phyloP scores from a whole-genome alignment of 2,888 invertebrate species.

The Ophion costatus region DNA sequence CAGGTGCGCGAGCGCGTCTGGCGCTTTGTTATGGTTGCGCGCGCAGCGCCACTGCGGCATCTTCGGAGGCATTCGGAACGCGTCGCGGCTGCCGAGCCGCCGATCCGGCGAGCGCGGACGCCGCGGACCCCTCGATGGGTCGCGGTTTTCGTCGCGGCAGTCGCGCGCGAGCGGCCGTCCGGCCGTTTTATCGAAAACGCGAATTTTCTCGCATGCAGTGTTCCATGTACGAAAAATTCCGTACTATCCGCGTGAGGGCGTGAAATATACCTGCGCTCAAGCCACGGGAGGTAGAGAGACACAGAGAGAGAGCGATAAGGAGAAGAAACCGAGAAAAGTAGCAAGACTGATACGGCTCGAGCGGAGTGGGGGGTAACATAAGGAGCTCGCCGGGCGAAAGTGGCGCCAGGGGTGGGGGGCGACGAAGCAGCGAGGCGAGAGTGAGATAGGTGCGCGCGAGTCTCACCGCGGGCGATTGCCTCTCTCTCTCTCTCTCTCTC shows the following conservation, averaged over 20 bases:
- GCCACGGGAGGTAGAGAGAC: no score
- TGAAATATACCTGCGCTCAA: neutral
- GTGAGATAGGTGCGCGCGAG: slow-evolving; percentile 18
- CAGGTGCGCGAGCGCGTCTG: neutral
- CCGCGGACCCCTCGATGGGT: neutral
- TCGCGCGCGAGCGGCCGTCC: slow-evolving; percentile 74
- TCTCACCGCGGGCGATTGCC: neutral
- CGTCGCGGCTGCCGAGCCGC: slow-evolving; percentile 36
- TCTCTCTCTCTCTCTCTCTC: neutral
- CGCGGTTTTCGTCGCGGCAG: slow-evolving; percentile 67
- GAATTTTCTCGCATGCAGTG: neutral
- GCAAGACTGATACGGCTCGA: neutral
- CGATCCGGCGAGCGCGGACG: slow-evolving; percentile 8
- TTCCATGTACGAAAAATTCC: neutral
- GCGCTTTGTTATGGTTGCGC: slow-evolving; percentile 15
- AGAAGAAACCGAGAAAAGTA: neutral
- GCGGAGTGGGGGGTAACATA: neutral
- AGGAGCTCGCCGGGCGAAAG: slow-evolving; percentile 27
- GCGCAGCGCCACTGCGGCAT: slow-evolving; percentile 10
- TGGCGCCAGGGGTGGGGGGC: slow-evolving; percentile 21
- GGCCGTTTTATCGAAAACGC: slow-evolving; percentile 64
- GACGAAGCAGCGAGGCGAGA: slow-evolving; percentile 35
- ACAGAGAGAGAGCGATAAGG: neutral
- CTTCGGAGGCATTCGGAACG: slow-evolving; percentile 17
- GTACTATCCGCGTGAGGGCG: neutral